phyloP scores from a whole-genome alignment of 2,888 invertebrate species.

The Hirtodrosophila histrioides region DNA sequence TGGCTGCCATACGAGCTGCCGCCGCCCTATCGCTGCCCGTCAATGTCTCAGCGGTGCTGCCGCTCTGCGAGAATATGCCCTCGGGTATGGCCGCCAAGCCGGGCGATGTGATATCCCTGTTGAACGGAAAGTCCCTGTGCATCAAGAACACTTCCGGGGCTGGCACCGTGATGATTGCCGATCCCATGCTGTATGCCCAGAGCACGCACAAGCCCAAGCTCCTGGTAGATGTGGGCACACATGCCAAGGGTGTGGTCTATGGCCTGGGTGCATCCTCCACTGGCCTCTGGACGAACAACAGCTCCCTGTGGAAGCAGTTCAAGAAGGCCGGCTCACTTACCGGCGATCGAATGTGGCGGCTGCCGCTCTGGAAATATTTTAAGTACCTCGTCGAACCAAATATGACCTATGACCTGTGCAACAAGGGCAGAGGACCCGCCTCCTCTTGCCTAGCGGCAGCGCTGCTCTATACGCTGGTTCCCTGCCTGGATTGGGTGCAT shows the following conservation, averaged over 20 bases:
- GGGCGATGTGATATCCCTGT: constrained; percentile 83
- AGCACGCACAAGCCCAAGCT: constrained; percentile 86
- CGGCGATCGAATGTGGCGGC: constrained; percentile 87
- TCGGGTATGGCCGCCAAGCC: constrained; percentile 87
- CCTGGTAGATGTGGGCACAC: constrained; percentile 86
- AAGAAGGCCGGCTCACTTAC: constrained; percentile 86
- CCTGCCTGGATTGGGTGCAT: constrained; percentile 88
- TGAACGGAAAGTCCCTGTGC: constrained; percentile 85
- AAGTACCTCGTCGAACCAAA: constrained; percentile 70
- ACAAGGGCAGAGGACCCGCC: constrained; percentile 86
- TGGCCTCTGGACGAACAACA: constrained; percentile 86
- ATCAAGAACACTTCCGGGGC: constrained; percentile 87
- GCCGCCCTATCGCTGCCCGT: constrained; percentile 86
- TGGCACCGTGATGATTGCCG: constrained; percentile 91
- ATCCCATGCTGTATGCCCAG: constrained; percentile 91
- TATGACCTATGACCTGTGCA: constrained; percentile 86
- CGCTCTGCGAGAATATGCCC: constrained; percentile 85
- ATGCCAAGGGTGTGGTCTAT: constrained; percentile 84
- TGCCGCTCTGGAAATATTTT: constrained; percentile 86
- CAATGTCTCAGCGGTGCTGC: constrained; percentile 85
- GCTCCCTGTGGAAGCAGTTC: constrained; percentile 85
- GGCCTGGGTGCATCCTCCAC: constrained; percentile 86
- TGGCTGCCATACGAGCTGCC: constrained; percentile 85
- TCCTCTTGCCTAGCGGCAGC: constrained; percentile 89
- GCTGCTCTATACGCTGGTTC: constrained; percentile 88